Evolutionary conservation across 2,888 invertebrate species (phyloP).

Genomic region (Thymelicus sylvestris): DNA sequence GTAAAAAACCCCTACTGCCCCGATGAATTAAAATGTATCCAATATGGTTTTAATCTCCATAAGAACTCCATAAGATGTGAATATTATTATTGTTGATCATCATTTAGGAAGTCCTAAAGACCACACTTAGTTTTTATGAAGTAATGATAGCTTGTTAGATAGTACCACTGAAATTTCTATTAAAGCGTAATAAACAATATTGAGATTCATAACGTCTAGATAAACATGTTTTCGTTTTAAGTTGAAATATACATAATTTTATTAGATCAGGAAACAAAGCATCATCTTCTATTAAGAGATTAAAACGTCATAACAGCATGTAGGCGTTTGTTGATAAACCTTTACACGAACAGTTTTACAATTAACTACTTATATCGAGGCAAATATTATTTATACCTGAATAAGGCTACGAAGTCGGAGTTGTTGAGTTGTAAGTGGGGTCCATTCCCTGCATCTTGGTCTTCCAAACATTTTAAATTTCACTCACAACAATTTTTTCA

Average conservation of each 20-base stretch:
- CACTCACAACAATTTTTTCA: slow-evolving; percentile 36
- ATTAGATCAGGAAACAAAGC: slow-evolving; percentile 17
- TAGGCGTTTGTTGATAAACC: slow-evolving; percentile 72
- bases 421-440: slow-evolving; percentile 93
- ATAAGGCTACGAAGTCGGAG: slow-evolving; percentile 91
- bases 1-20: too few relatives aligned
- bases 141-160: too few relatives aligned
- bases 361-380: not conserved
- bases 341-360: slow-evolving; percentile 22
- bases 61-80: too few relatives aligned
- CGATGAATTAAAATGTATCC: too few relatives aligned
- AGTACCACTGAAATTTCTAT: too few relatives aligned
- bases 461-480: slow-evolving; percentile 79
- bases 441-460: slow-evolving; percentile 91
- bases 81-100: too few relatives aligned
- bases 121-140: too few relatives aligned
- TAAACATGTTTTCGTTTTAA: too few relatives aligned
- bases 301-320: slow-evolving; percentile 40
- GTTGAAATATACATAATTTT: not conserved
- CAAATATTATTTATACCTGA: slow-evolving; percentile 79
- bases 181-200: too few relatives aligned
- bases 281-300: slow-evolving; percentile 4
- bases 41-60: too few relatives aligned
- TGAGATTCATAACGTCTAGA: too few relatives aligned
- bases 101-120: too few relatives aligned